Evolutionary conservation across 1,140 invertebrate species (phyloP), one percentile per base, ranked within the genome.

Genomic region (Sitophilus oryzae): DNA sequence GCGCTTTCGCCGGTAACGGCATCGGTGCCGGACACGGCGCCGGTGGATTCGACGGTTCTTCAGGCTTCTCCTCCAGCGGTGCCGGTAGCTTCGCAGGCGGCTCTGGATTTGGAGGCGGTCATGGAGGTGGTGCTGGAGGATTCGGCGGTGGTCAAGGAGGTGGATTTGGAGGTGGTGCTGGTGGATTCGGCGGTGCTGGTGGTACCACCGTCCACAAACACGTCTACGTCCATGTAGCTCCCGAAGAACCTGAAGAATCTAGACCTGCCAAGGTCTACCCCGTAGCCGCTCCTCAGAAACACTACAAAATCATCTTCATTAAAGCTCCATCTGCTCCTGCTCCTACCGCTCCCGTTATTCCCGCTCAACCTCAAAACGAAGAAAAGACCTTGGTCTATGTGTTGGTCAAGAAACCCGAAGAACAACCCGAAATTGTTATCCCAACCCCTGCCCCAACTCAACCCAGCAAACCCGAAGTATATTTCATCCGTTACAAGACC

Each of bases 331-430:
- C 85, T 40, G 78, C 84, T 43, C 84, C 86, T 22, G 80, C 85
- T 48, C 84, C 85, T 34, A 81, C 81, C 52, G 85, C 83, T 2
- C 85, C 86, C 43, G 78, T 85, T 45, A 67, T 67, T 41, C 56
- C 63, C 9, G 42, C 52, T 20, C 83, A 85, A 60, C 79, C 82
- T 51, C 86, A 89, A 70, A 85, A 86, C 69, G 85, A 89, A 73
- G 85, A 90, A 71, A 91, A 91, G 77, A 91, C 89, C n/a, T 77
- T 91, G 50, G 88, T 91, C 64, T 91, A 91, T 73, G 89, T 91
- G 30, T 73, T 91, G 71, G 85, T 89, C 54, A 90, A 90, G 81
- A 88, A 84, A 71, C 87, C 85, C 60, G 85, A 90, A 71, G 85
- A 88, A 45, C 81, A 82, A 52, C 85, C 84, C 58, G 83, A 88